A percentile compares a stretch with the other conserved stretches of the same genome.
Conservation (phyloP, 2,888 invertebrate genomes). For the Timandra comae region DNA sequence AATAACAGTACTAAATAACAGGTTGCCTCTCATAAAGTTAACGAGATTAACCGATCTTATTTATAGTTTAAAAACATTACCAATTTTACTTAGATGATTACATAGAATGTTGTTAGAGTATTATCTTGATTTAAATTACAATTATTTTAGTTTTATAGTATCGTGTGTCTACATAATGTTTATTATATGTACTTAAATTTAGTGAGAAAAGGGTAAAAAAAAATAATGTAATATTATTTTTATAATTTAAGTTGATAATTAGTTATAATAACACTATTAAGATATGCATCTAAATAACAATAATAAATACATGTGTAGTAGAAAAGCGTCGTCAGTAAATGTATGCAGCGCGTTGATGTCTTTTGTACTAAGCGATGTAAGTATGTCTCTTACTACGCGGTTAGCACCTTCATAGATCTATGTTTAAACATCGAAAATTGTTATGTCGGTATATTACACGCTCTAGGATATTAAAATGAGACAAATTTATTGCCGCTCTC, state of each 20-base stretch:
- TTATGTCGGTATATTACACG: constrained; percentile 59
- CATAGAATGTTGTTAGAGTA: too few relatives aligned
- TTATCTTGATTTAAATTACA: too few relatives aligned
- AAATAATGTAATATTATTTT: too few relatives aligned
- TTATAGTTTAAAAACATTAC: constrained; percentile 26
- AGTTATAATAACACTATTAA: too few relatives aligned
- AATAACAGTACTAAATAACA: constrained; percentile 61
- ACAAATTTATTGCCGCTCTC: constrained; percentile 72
- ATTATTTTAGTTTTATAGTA: constrained; percentile 12
- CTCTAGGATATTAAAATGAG: constrained; percentile 72
- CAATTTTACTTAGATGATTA: constrained; percentile 6
- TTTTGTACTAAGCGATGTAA: constrained; percentile 42
- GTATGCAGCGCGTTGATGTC: constrained; percentile 59
- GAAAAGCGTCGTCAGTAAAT: too few relatives aligned
- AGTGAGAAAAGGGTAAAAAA: too few relatives aligned
- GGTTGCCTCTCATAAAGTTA: constrained; percentile 53
- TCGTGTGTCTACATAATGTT: constrained; percentile 12
- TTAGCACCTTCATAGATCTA: constrained; percentile 36
- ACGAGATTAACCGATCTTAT: constrained; percentile 47
- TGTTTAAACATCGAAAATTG: constrained; percentile 48
- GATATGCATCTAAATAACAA: too few relatives aligned
- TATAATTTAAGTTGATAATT: too few relatives aligned
- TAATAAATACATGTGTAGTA: too few relatives aligned
- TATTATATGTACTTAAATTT: constrained; percentile 21
- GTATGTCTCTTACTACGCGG: constrained; percentile 22